Base-by-base conservation (phyloP, 2,797 vertebrate species). In the Myotis planiceps region DNA sequence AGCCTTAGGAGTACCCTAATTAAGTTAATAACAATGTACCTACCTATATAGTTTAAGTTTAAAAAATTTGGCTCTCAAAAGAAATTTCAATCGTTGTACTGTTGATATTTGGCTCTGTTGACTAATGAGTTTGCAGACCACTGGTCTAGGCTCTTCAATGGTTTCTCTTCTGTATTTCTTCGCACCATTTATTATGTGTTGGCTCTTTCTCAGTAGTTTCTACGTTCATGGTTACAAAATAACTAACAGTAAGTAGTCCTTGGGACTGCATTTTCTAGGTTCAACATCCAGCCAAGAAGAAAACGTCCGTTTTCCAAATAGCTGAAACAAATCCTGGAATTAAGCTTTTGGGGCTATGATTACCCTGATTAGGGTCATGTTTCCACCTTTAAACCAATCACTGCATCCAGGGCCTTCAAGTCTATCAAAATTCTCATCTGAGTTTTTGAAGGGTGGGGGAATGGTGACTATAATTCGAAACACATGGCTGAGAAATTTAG, bases 281-380 rank as follows among this genome's bases (percentile, higher is more conserved):
- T 93, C 45, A 65, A 53, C 2, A 81, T 84, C 37, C 53, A 92
- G 2, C 32, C 7, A 71, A 63, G 84, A 94, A 90, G 47, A 95
- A 39, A 89, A 93, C 47, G 9, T 51, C 29, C 68, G 34, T 53
- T 95, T 96, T 91, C 49, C 39, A 94, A 87, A 74, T 53, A 88
- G 14, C 21, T 87, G 81, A 78, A 82, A 74, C 4, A 82, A 91
- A 34, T 78, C 27, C 75, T 63, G 6, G 39, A 92, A 91, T 96
- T 75, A 85, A 74, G 65, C 95, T 3, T 83, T 92, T 66, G 27
- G 13, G 9, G 9, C 66, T 45, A 32, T 71, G 80, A 86, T 89
- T 92, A 58, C 34, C 13, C 19, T 12, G 12, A 82, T 60, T 72
- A 53, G 39, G 42, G 58, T 60, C 34, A 51, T 58, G 21, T 42